Evolutionary conservation across 1,140 invertebrate species (phyloP), one percentile per base, ranked within the genome.

Genomic region (Alviniconcha marisindica): DNA sequence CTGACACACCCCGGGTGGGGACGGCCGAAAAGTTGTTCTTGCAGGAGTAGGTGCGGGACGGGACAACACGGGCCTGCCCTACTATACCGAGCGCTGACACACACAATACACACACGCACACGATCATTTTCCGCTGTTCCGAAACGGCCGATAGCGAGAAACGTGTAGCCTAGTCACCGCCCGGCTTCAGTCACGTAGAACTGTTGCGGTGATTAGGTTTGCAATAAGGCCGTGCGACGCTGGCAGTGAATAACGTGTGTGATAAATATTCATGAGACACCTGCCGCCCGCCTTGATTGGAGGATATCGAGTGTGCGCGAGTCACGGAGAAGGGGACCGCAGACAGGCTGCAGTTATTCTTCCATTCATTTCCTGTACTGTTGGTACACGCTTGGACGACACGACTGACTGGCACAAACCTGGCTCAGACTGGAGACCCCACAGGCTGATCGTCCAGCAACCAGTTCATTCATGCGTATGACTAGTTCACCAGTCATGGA

Each of bases 1-100:
- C 63, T 2, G 63, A 69, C 63, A 69, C 63, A 69, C 63, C 63
- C 63, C 28, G 63, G 63, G 63, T 69, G 63, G 28, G 33, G 24
- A 14, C 63, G 7, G 63, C 7, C 31, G 63, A 69, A 69, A 69
- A 69, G 33, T 31, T 24, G 28, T 36, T 69, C 63, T 69, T 36
- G 63, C 63, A 69, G 24, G 36, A 69, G 4, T 1, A 33, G 63
- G 63, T 1, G 63, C 33, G 63, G 28, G 28, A 14, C 28, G 28
- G 28, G 24, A 24, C 63, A 36, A 48, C 44, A 48, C 44, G 18
- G 44, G 18, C 44, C 18, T 18, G 44, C 44, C 18, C 44, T 48
- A 10, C 18, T 18, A 48, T 5, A 10, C 44, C 18, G 7, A 48
- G 44, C 7, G 5, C 5, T 48, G 44, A 48, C 44, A 48, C 44